Percentiles rank a stretch among this genome's conserved stretches.
Conservation (phyloP, 2,113 vertebrate species). For the Sander vitreus region DNA sequence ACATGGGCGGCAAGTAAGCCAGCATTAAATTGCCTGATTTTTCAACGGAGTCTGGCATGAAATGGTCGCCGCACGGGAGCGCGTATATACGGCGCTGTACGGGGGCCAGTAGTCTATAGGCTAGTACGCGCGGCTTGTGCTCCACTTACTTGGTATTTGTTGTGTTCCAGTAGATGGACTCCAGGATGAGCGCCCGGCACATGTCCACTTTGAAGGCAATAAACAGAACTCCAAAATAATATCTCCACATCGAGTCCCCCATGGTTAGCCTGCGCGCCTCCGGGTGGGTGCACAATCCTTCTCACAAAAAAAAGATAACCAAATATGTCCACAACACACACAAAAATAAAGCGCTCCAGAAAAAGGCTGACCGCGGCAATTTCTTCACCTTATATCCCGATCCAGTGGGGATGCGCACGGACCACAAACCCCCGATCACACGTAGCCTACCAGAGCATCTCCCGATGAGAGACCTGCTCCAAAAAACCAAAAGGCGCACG, state of each 20-base stretch:
- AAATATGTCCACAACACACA: conserved; percentile 24
- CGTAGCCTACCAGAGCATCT: conserved; percentile 55
- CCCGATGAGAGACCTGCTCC: conserved; percentile 64
- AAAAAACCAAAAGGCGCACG: conserved; percentile 63
- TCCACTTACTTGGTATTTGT: conserved; percentile 97
- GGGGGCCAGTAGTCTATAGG: not conserved
- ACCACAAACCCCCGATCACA: conserved; percentile 48
- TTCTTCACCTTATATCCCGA: conserved; percentile 70
- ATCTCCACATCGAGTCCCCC: conserved; percentile 94
- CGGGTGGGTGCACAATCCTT: conserved; percentile 74
- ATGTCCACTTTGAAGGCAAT: conserved; percentile 93
- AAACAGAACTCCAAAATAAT: conserved; percentile 93
- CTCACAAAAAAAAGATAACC: conserved; percentile 18
- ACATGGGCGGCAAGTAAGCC: not conserved
- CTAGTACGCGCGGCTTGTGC: conserved; percentile 12
- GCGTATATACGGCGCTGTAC: not conserved
- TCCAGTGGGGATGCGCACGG: conserved; percentile 39
- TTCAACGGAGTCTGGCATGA: conserved; percentile 22
- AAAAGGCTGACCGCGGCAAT: not conserved
- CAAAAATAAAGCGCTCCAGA: conserved; percentile 44
- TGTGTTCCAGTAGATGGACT: conserved; percentile 99
- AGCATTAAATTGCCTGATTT: not conserved
- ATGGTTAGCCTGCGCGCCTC: conserved; percentile 79
- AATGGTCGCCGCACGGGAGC: conserved; percentile 8
- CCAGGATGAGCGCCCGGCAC: conserved; percentile 93